Base-by-base conservation (phyloP, 2,113 vertebrate genomes). In the Excalfactoria chinensis region DNA sequence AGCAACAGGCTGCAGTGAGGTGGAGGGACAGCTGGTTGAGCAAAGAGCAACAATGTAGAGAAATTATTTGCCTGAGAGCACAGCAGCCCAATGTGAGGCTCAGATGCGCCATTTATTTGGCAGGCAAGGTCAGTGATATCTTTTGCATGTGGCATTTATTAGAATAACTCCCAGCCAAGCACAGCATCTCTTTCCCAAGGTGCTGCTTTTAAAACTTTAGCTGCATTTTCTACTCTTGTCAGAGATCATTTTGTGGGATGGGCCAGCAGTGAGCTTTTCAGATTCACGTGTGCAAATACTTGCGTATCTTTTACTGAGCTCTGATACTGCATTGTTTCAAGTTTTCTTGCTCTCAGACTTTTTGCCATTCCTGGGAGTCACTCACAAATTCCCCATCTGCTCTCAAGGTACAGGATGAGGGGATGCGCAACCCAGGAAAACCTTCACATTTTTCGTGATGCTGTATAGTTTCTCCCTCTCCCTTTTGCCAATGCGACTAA, bases 31-130 rank as follows among this genome's bases (percentile, higher is more conserved):
- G 92, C 87, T 78, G 89, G 80, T 85, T 41, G 75, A 75, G 53
- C 76, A 87, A 92, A 89, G 11, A 92, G 83, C 19, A 92, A 68
- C 68, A 67, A 92, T 59, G 46, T 41, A 67, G 64, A 70, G 71
- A 93, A 84, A 91, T 83, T 89, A 64, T 83, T 62, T 87, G 60
- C 74, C 64, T 71, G 43, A 69, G 82, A 94, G 56, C 41, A 75
- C 21, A 73, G 75, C 43, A 51, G 37, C 7, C 2, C 69, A 83
- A 74, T 2, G 5, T 0, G 0, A 91, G 74, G 56, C 71, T 75
- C 44, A 76, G 59, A 82, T n/a, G 56, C 86, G 18, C 37, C 51
- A 32, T 64, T 37, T 84, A 80, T 78, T 55, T 83, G 86, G 77
- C 77, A 86, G 2, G 2, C 69, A 63, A 78, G 55, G 69, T 60